Percentiles rank a stretch among this genome's conserved stretches.
These are phyloP conservation scores for Temnothorax unifasciatus DNA, from an alignment of 2,888 invertebrate genomes.

Conservation along the genomic window DNA sequence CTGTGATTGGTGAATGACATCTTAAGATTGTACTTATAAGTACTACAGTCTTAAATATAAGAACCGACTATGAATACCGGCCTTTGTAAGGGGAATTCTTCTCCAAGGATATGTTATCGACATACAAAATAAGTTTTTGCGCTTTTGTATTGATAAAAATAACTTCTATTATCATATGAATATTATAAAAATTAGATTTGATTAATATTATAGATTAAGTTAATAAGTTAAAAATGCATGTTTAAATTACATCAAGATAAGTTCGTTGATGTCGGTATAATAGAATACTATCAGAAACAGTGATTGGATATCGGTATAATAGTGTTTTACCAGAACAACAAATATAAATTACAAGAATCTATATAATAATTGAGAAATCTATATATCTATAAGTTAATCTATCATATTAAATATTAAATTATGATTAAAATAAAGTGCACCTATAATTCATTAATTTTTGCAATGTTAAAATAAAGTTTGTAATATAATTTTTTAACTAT, in stretches of 20 bases:
- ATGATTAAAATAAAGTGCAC: not conserved
- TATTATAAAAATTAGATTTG: not conserved
- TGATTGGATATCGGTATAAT: not conserved
- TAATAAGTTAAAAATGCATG: not conserved
- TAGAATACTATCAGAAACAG: not conserved
- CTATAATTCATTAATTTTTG: not conserved
- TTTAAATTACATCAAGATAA: not conserved
- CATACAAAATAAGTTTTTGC: not conserved
- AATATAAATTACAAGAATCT: not conserved
- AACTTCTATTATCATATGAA: no score
- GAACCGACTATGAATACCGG: no score
- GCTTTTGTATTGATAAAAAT: no score
- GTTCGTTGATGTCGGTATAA: not conserved
- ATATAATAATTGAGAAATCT: not conserved
- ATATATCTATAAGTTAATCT: not conserved
- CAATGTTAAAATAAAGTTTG: not conserved
- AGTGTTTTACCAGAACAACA: not conserved
- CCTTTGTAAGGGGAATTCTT: not conserved
- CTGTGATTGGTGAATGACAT: no score
- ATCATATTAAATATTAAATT: conserved; percentile 1
- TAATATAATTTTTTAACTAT: not conserved
- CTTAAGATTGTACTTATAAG: no score
- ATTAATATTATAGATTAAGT: not conserved
- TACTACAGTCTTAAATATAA: no score
- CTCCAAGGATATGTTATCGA: conserved; percentile 26